A percentile compares a stretch with the other conserved stretches of the same genome.
These are phyloP conservation scores for Pherbina coryleti DNA, from an alignment of 2,888 invertebrate genomes.

Conservation along the genomic window DNA sequence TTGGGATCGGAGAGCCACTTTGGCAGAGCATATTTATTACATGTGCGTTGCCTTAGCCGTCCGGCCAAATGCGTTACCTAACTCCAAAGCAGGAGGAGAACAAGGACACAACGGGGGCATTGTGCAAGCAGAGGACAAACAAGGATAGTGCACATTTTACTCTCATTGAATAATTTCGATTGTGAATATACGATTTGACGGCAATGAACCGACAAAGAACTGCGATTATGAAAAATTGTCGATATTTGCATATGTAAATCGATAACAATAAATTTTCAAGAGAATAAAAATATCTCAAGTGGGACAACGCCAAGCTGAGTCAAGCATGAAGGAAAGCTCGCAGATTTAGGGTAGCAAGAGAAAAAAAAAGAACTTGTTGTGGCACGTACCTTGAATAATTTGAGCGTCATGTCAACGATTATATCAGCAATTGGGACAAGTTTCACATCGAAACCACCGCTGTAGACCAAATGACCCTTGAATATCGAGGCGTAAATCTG, in stretches of 20 bases:
- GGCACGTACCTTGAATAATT: constrained; percentile 80
- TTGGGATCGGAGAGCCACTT: constrained; percentile 13
- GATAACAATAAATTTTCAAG: constrained; percentile 65
- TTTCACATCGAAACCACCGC: constrained; percentile 75
- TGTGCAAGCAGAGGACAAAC: neutral
- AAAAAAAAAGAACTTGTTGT: neutral
- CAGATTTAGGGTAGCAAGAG: neutral
- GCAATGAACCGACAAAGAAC: constrained; percentile 45
- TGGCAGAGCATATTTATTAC: constrained; percentile 22
- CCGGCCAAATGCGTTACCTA: neutral
- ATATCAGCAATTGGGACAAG: constrained; percentile 76
- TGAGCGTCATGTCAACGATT: constrained; percentile 83
- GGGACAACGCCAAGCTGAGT: neutral
- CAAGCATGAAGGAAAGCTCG: neutral
- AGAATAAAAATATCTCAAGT: constrained; percentile 39
- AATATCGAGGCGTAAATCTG: constrained; percentile 89
- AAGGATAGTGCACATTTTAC: constrained; percentile 44
- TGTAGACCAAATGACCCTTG: constrained; percentile 77
- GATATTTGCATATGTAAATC: constrained; percentile 69
- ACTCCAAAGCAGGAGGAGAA: neutral
- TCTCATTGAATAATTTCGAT: constrained; percentile 68
- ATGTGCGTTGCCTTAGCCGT: constrained; percentile 15
- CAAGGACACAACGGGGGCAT: neutral
- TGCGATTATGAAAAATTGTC: constrained; percentile 67
- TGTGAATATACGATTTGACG: constrained; percentile 56